phyloP scores from a whole-genome alignment of 2,888 invertebrate genomes.

The Luperina testacea region DNA sequence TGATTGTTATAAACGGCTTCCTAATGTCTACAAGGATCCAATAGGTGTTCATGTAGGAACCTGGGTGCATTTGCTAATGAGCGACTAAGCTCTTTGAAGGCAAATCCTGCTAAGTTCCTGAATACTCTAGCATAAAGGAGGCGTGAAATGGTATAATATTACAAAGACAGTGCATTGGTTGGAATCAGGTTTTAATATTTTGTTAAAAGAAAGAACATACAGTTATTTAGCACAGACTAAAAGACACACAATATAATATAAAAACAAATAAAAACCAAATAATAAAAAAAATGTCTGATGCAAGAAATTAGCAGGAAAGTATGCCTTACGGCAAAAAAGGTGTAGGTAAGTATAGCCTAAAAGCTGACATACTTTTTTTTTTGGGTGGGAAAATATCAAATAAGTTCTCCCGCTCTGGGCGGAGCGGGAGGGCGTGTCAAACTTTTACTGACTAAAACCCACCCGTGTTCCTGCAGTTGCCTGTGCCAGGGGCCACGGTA shows the following conservation, averaged over 20 bases:
- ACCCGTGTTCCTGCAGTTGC: too few relatives aligned
- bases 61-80: slow-evolving; percentile 37
- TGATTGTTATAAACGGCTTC: neutral
- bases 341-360: too few relatives aligned
- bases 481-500: too few relatives aligned
- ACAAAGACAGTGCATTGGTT: neutral
- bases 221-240: too few relatives aligned
- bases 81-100: slow-evolving; percentile 25
- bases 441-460: too few relatives aligned
- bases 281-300: too few relatives aligned
- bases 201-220: neutral
- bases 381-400: too few relatives aligned
- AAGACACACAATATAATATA: too few relatives aligned
- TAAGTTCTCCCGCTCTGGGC: too few relatives aligned
- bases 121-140: neutral
- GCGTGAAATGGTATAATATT: neutral
- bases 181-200: neutral
- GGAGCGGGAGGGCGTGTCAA: too few relatives aligned
- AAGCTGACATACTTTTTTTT: neutral
- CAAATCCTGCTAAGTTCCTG: neutral
- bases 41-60: neutral
- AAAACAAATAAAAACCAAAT: too few relatives aligned
- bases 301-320: too few relatives aligned
- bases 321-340: neutral
- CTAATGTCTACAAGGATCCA: neutral